Evolutionary conservation across 2,888 invertebrate species (phyloP), one percentile per base, ranked within the genome.

Genomic region (Odontocerum albicorne): DNA sequence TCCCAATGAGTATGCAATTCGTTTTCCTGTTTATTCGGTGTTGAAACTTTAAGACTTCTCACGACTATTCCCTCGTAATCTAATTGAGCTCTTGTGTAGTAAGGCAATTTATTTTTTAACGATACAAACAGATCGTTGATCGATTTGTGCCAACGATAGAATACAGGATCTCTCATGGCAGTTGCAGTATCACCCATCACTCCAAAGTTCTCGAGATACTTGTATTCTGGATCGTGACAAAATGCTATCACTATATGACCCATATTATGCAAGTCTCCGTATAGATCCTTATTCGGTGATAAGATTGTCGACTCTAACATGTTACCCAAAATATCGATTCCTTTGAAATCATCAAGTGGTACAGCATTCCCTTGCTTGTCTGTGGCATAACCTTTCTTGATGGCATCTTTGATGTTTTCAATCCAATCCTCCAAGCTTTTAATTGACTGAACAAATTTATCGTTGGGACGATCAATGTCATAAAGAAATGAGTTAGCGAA

Each of bases 191-290:
- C 70, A 20, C 66, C 68, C 65, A 71, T 68, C 1, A 68, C 67
- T 12, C 69, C 66, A 32, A 65, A 62, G 4, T 65, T 62, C 62
- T 71, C 70, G 75, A 86, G 69, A 66, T 86, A 84, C 54, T 85
- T 77, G 66, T 86, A 84, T 68, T 90, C 90, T 0, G 92, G 91
- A 70, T 93, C 92, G 66, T 92, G 92, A 2, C 84, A 72, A 67
- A 84, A 88, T 0, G 88, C 84, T 56, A 92, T 82, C 66, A 88
- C 79, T 2, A 89, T 82, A 66, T 92, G 92, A 0, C 90, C 91
- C 73, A 87, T 80, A 71, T 92, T 92, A 72, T 93, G 92, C 22
- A 91, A 65, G 70, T 90, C 87, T 0, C 92, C 92, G 66, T 90
- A 91, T 65, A 86, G 76, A 31, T 74, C 72, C 1, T 80, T 74